Percentiles rank a stretch among this genome's conserved stretches.
Conservation (phyloP, 2,888 invertebrate species). For the Peribatodes rhomboidaria region DNA sequence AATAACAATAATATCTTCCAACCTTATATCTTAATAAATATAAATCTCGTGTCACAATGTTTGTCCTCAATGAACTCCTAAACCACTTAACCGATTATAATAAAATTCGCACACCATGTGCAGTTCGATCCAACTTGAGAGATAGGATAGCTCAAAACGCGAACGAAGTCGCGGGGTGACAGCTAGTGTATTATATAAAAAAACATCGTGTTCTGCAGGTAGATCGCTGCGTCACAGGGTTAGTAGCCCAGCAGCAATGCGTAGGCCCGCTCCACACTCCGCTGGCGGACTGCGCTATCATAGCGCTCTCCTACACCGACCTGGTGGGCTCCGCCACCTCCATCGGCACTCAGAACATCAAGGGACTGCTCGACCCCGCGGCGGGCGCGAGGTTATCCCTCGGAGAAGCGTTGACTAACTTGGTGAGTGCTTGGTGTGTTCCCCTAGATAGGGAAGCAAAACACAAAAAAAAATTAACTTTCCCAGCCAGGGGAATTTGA, state of each 20-base stretch:
- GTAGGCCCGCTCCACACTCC: slow-evolving; percentile 99
- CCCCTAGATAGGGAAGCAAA: too few species aligned
- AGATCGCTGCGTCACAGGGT: slow-evolving; percentile 97
- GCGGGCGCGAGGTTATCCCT: slow-evolving; percentile 98
- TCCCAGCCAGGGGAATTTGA: too few species aligned
- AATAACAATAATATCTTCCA: too few species aligned
- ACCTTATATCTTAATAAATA: too few species aligned
- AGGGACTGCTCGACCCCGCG: slow-evolving; percentile 93
- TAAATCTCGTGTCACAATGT: too few species aligned
- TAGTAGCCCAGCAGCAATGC: slow-evolving; percentile 99
- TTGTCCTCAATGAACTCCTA: too few species aligned
- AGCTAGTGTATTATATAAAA: background rate
- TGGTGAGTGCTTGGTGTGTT: slow-evolving; percentile 90
- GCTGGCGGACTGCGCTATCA: slow-evolving; percentile 96
- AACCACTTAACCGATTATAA: too few species aligned
- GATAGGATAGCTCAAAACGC: too few species aligned
- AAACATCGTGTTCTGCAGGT: slow-evolving; percentile 71
- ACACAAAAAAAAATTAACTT: too few species aligned
- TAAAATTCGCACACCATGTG: too few species aligned
- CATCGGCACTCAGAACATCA: slow-evolving; percentile 98
- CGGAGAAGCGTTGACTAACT: slow-evolving; percentile 96
- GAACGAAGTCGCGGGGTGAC: too few species aligned
- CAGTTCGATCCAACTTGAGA: too few species aligned
- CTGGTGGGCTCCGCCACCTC: slow-evolving; percentile 96
- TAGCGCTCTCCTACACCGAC: slow-evolving; percentile 94